These are phyloP conservation scores for Drosophila maculinotata DNA, from an alignment of 2,888 invertebrate species.

Conservation along the genomic window DNA sequence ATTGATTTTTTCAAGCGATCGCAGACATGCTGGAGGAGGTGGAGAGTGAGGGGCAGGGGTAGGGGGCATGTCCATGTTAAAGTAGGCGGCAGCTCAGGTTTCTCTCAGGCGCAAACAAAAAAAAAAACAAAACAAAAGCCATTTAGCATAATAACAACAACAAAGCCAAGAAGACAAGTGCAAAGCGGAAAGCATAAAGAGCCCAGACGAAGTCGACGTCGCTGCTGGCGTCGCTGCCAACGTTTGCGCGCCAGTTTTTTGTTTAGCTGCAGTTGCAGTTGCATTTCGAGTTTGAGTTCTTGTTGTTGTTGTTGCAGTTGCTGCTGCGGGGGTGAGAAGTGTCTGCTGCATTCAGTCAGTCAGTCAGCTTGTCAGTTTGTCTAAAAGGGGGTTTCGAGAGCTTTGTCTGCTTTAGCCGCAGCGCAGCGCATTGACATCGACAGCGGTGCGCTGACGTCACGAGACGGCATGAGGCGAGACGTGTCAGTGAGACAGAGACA, in stretches of 20 bases:
- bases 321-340: conserved; percentile 41
- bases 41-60: not conserved
- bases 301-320: conserved; percentile 19
- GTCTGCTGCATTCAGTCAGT: conserved; percentile 50
- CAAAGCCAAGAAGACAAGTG: conserved; percentile 67
- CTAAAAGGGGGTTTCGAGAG: conserved; percentile 37
- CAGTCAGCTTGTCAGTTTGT: conserved; percentile 28
- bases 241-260: conserved; percentile 66
- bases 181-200: conserved; percentile 72
- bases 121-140: conserved; percentile 65
- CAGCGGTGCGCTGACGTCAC: conserved; percentile 58
- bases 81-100: conserved; percentile 36
- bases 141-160: conserved; percentile 67
- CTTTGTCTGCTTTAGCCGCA: conserved; percentile 51
- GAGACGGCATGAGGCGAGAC: conserved; percentile 29
- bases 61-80: not conserved
- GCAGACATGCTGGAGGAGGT: conserved; percentile 20
- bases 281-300: conserved; percentile 20
- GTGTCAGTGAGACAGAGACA: too few species aligned
- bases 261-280: conserved; percentile 44
- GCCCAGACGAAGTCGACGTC: conserved; percentile 52
- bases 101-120: conserved; percentile 21
- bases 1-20: conserved; percentile 43
- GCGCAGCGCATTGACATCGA: conserved; percentile 79
- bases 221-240: conserved; percentile 23